These are phyloP conservation scores for Corynorhinus townsendii DNA, from an alignment of 2,113 vertebrate genomes.

Conservation along the genomic window DNA sequence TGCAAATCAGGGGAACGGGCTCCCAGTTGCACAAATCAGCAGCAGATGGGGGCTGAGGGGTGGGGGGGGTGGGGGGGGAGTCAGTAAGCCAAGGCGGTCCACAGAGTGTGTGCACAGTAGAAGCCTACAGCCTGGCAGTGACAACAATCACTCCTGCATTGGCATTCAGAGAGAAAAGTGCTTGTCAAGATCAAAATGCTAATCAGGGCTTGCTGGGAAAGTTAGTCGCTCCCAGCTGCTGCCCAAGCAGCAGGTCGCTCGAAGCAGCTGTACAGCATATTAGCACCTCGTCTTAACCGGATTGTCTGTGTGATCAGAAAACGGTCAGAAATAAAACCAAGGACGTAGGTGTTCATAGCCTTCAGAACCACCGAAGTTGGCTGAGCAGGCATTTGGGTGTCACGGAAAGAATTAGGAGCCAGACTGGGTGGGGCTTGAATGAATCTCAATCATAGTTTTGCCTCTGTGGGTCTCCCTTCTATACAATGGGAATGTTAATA, in stretches of 20 bases:
- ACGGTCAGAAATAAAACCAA: conserved; percentile 16
- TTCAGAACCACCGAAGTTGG: neutral
- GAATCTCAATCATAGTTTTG: neutral
- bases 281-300: conserved; percentile 43
- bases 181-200: conserved; percentile 81
- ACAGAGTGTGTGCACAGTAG: conserved; percentile 41
- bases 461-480: neutral
- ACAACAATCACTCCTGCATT: conserved; percentile 75
- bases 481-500: neutral
- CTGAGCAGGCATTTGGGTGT: neutral
- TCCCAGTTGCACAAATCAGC: conserved; percentile 18
- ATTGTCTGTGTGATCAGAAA: neutral
- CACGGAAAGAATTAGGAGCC: neutral
- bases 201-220: conserved; percentile 77
- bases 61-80: too few species aligned
- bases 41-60: conserved; percentile 61
- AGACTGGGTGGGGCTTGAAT: neutral
- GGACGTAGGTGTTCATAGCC: neutral
- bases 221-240: conserved; percentile 74
- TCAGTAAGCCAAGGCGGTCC: conserved; percentile 59
- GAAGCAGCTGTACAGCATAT: conserved; percentile 61
- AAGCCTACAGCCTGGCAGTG: conserved; percentile 63
- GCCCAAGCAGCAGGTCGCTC: conserved; percentile 48
- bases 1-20: conserved; percentile 34
- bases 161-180: conserved; percentile 76